These are phyloP conservation scores for Mormyrops attenuatus DNA, from an alignment of 2,797 vertebrate genomes.

Conservation along the genomic window DNA sequence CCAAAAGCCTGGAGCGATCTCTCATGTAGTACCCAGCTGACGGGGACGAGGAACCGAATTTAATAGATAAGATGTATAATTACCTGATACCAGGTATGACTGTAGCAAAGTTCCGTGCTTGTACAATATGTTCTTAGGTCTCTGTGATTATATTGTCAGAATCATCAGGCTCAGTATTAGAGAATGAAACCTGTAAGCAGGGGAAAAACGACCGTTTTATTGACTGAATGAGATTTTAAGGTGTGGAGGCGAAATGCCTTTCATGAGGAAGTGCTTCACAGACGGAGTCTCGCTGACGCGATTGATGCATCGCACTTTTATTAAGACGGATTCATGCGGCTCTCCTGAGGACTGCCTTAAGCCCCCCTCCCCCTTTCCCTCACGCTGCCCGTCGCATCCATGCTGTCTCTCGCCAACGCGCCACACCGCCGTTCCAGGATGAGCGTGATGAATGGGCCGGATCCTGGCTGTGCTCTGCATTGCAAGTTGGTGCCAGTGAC, in stretches of 20 bases:
- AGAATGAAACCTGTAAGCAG: background rate
- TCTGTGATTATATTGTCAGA: background rate
- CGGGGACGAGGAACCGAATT: background rate
- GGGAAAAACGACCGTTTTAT: background rate
- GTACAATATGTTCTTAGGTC: background rate
- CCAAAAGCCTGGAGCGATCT: background rate
- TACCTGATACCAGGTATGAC: background rate
- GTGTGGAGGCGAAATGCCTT: background rate
- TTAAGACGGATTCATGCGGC: background rate
- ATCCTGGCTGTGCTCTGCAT: background rate
- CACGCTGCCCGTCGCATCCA: background rate
- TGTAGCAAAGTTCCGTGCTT: background rate
- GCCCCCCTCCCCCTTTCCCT: background rate
- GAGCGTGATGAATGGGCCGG: constrained; percentile 6
- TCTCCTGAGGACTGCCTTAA: background rate
- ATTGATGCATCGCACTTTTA: background rate
- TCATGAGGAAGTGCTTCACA: background rate
- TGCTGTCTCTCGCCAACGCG: background rate
- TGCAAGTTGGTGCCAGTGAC: background rate
- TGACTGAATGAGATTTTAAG: background rate
- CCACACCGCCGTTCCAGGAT: background rate
- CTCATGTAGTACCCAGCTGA: background rate
- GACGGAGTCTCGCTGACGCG: background rate
- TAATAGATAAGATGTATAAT: background rate
- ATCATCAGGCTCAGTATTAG: background rate